These are phyloP conservation scores for Prolemur simus DNA, from an alignment of 2,113 vertebrate genomes.

Conservation along the genomic window DNA sequence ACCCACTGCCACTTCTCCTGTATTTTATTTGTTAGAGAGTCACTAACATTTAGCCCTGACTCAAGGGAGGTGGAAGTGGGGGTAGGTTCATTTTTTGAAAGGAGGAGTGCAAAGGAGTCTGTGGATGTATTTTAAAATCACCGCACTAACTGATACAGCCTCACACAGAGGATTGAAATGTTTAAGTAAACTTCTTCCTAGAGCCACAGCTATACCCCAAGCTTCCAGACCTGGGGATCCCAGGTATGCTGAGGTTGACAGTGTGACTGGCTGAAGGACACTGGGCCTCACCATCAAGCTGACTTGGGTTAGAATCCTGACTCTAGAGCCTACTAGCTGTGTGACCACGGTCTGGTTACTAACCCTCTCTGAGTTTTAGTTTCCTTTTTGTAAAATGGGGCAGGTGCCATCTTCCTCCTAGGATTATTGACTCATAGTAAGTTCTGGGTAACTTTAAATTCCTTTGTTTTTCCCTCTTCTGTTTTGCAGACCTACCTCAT, in stretches of 20 bases:
- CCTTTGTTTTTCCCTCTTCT: not conserved
- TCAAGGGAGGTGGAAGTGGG: too few species aligned
- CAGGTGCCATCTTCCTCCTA: not conserved
- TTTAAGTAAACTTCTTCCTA: not conserved
- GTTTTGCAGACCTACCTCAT: rapidly evolving
- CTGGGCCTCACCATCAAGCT: not conserved
- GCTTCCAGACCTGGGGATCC: too few species aligned
- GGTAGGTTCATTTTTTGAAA: not conserved
- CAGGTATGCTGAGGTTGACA: rapidly evolving
- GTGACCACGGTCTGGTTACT: not conserved
- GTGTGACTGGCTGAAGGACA: not conserved
- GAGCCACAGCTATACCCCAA: not conserved
- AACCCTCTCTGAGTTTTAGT: not conserved
- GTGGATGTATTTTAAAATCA: not conserved
- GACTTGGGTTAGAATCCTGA: not conserved
- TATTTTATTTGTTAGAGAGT: not conserved
- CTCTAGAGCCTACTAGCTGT: not conserved
- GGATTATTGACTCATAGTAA: not conserved
- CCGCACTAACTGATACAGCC: not conserved
- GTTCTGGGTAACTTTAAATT: not conserved
- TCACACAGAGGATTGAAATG: not conserved
- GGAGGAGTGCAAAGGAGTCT: not conserved
- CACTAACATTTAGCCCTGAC: not conserved
- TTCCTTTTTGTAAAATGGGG: not conserved
- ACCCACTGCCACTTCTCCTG: not conserved